Conservation (phyloP, 2,113 vertebrate species). For the Trematomus loennbergii region DNA sequence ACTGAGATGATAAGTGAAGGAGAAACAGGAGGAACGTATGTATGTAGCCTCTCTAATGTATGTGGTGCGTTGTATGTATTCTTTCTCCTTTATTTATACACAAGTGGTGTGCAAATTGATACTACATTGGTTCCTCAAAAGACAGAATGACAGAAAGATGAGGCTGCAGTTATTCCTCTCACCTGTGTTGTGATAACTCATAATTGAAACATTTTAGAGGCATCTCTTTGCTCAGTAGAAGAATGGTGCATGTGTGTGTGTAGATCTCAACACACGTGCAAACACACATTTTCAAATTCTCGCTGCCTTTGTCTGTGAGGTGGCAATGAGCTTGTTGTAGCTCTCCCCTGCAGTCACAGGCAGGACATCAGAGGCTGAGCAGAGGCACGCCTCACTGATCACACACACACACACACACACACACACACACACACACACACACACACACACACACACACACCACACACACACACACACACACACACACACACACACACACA, state of each 20-base stretch:
- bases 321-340: slow-evolving; percentile 62
- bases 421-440: slow-evolving; percentile 24
- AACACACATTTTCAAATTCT: slow-evolving; percentile 35
- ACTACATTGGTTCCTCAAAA: neutral
- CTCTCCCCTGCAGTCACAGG: slow-evolving; percentile 77
- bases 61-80: no score
- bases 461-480: slow-evolving; percentile 18
- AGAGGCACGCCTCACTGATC: slow-evolving; percentile 46
- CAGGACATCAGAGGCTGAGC: slow-evolving; percentile 52
- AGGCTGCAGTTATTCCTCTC: neutral
- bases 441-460: slow-evolving; percentile 8
- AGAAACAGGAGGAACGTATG: neutral
- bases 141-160: neutral
- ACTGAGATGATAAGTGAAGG: slow-evolving; percentile 9
- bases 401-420: slow-evolving; percentile 2
- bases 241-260: neutral
- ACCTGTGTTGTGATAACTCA: neutral
- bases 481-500: slow-evolving; percentile 5
- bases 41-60: no score
- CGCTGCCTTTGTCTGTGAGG: slow-evolving; percentile 77
- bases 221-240: neutral
- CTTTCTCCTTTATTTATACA: neutral
- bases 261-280: slow-evolving; percentile 52
- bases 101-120: neutral
- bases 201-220: slow-evolving; percentile 23